Conservation (phyloP, 2,113 vertebrate species). For the Elephas maximus region DNA sequence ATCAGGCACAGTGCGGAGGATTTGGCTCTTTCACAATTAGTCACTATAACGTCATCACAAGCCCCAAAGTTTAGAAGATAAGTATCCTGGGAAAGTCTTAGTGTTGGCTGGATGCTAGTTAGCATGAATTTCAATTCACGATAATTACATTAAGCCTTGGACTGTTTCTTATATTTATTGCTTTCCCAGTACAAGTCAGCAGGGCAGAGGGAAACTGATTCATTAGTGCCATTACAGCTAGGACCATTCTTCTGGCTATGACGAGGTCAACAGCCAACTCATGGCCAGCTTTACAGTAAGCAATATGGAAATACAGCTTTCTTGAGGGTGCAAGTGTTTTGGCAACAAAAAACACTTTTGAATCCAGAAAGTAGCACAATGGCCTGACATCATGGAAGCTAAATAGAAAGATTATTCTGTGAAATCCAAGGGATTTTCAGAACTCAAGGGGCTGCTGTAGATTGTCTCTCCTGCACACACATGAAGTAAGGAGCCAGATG, state of each 20-base stretch:
- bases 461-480: accelerated
- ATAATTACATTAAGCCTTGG: conserved; percentile 67
- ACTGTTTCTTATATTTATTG: conserved; percentile 58
- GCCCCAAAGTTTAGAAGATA: neutral
- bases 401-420: neutral
- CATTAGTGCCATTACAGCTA: neutral
- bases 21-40: neutral
- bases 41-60: neutral
- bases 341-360: conserved; percentile 35
- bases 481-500: neutral
- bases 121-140: conserved; percentile 60
- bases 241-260: neutral
- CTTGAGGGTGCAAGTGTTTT: neutral
- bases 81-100: neutral
- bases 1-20: neutral
- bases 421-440: neutral
- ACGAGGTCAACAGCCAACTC: neutral
- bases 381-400: neutral
- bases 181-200: neutral
- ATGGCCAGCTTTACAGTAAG: neutral
- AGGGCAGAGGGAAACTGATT: neutral
- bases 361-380: conserved; percentile 32
- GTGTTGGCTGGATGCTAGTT: conserved; percentile 58
- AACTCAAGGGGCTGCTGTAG: neutral
- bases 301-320: conserved; percentile 2